A percentile compares a stretch with the other conserved stretches of the same genome.
These are phyloP conservation scores for Diprion similis DNA, from an alignment of 1,140 invertebrate species.

Conservation along the genomic window DNA sequence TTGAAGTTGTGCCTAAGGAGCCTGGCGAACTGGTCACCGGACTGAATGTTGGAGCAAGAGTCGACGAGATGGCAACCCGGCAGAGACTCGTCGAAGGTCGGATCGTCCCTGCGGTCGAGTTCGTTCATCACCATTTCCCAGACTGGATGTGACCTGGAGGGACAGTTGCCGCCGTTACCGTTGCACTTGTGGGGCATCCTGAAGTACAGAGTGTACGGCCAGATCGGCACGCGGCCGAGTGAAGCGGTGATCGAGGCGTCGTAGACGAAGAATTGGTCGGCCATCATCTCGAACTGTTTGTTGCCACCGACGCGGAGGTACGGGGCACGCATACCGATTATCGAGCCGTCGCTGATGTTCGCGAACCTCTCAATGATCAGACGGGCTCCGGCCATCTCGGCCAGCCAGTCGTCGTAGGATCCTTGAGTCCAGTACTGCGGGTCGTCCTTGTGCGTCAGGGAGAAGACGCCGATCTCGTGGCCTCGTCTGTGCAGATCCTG, in stretches of 20 bases:
- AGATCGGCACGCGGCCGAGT: constrained; percentile 86
- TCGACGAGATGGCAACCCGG: constrained; percentile 95
- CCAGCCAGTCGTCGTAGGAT: constrained; percentile 90
- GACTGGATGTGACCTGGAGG: constrained; percentile 87
- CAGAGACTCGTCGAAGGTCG: constrained; percentile 87
- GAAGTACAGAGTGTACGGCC: constrained; percentile 96
- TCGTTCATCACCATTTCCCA: constrained; percentile 98
- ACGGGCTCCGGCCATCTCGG: constrained; percentile 94
- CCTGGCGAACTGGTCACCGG: constrained; percentile 85
- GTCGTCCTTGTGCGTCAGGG: constrained; percentile 91
- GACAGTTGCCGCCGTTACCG: constrained; percentile 91
- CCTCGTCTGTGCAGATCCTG: constrained; percentile 91
- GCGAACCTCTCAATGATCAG: constrained; percentile 88
- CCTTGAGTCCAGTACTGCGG: constrained; percentile 89
- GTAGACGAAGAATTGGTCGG: constrained; percentile 93
- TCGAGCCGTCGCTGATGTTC: constrained; percentile 89
- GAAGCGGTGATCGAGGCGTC: constrained; percentile 93
- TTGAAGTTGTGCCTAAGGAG: constrained; percentile 93
- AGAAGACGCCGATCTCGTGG: constrained; percentile 94
- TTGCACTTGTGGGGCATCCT: constrained; percentile 94
- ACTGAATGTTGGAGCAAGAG: constrained; percentile 91
- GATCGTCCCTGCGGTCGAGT: constrained; percentile 88
- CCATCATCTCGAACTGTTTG: constrained; percentile 96
- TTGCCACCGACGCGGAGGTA: constrained; percentile 92
- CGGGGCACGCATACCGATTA: constrained; percentile 88